Conservation (phyloP, 2,888 invertebrate genomes). For the Phortica okadai region DNA sequence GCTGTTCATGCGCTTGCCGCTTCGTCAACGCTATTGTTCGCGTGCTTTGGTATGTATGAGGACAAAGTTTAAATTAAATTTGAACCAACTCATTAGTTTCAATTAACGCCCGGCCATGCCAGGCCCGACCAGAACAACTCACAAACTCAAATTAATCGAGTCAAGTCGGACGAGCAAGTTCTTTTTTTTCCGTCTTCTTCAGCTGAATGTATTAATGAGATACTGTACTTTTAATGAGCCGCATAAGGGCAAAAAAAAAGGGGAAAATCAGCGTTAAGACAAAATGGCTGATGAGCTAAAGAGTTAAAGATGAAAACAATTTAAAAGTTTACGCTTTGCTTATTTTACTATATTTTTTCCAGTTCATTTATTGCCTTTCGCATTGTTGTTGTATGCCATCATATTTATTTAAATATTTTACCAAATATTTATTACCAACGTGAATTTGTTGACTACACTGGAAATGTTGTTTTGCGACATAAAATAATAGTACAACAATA, state of each 20-base stretch:
- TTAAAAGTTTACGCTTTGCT: no score
- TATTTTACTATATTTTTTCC: neutral
- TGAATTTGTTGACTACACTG: neutral
- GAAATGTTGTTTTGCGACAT: neutral
- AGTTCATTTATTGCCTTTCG: neutral
- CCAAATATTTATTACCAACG: neutral
- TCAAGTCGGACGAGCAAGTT: neutral
- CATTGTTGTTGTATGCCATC: neutral
- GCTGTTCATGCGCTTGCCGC: neutral
- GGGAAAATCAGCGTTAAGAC: neutral
- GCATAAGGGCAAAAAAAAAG: neutral
- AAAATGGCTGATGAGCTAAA: neutral
- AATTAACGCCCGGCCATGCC: conserved; percentile 13
- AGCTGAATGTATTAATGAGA: no score
- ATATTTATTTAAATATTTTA: neutral
- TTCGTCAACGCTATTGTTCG: neutral
- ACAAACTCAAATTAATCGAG: conserved; percentile 15
- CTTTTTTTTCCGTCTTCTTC: neutral
- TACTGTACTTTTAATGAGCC: neutral
- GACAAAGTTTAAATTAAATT: conserved; percentile 18
- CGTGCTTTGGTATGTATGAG: neutral
- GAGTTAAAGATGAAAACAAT: no score
- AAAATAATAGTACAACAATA: neutral
- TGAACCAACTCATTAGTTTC: conserved; percentile 21
- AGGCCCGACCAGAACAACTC: neutral